Conservation (phyloP, 1,140 invertebrate genomes). For the Bactericera cockerelli region DNA sequence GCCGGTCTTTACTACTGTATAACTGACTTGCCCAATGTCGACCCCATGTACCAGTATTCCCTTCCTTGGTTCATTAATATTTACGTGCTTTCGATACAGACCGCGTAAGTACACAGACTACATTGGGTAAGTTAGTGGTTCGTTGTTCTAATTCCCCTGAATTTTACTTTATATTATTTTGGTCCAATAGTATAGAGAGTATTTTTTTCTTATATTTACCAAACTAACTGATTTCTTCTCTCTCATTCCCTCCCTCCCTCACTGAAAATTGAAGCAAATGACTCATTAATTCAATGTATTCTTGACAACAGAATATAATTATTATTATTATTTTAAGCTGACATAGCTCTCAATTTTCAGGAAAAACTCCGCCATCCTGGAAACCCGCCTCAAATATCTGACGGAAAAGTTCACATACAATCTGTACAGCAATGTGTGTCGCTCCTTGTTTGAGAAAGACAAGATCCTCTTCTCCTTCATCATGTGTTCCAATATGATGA, state of each 20-base stretch:
- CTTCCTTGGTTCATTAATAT: conserved; percentile 87
- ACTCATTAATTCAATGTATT: too few relatives aligned
- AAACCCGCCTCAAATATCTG: conserved; percentile 54
- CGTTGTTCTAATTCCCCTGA: too few relatives aligned
- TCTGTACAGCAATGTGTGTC: conserved; percentile 75
- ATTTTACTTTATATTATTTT: neutral
- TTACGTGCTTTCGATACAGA: conserved; percentile 75
- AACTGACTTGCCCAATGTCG: conserved; percentile 77
- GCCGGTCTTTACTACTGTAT: conserved; percentile 82
- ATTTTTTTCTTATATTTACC: neutral
- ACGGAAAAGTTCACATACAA: conserved; percentile 73
- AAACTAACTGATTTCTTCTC: too few relatives aligned
- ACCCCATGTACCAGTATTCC: conserved; percentile 93
- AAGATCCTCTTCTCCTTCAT: conserved; percentile 86
- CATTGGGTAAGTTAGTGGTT: too few relatives aligned
- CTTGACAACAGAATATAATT: too few relatives aligned
- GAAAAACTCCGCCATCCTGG: conserved; percentile 60
- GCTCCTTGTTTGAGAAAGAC: conserved; percentile 88
- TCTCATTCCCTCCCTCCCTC: too few relatives aligned
- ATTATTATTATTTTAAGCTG: too few relatives aligned
- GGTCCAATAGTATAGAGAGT: neutral
- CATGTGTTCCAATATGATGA: conserved; percentile 58
- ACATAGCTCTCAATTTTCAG: too few relatives aligned
- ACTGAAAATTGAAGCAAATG: too few relatives aligned
- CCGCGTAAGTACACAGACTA: conserved; percentile 35